Conservation (phyloP, 2,113 vertebrate genomes). For the Peromyscus californicus region DNA sequence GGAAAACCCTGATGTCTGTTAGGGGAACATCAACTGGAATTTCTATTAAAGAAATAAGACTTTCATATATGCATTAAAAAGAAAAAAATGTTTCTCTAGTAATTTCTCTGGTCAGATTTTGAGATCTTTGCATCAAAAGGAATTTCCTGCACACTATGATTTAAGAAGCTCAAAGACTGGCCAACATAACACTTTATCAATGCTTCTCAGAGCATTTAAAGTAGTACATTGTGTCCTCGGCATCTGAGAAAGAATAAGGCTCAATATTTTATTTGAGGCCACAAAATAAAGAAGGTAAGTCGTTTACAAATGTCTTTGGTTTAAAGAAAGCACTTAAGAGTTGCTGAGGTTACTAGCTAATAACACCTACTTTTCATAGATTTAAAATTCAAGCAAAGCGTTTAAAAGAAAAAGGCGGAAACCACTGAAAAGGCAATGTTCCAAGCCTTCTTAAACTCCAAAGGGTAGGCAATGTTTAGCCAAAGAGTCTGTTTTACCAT, state of each 20-base stretch:
- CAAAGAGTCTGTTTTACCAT: background rate
- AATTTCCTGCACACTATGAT: background rate
- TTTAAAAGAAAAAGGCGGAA: background rate
- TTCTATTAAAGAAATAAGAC: background rate
- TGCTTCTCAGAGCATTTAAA: background rate
- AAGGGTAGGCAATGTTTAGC: background rate
- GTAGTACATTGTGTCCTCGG: background rate
- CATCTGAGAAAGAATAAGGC: background rate
- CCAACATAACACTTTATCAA: background rate
- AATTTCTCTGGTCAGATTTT: background rate
- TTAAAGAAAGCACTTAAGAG: background rate
- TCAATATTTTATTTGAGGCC: background rate
- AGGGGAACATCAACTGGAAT: background rate
- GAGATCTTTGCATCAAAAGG: background rate
- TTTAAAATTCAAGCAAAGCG: conserved; percentile 4
- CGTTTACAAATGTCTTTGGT: background rate
- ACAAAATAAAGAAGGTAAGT: conserved; percentile 4
- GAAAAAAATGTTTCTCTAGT: conserved; percentile 1
- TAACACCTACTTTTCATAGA: conserved; percentile 4
- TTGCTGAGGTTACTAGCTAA: background rate
- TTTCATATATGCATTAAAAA: conserved; percentile 27
- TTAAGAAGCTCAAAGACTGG: background rate
- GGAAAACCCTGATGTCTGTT: background rate
- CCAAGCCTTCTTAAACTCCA: background rate
- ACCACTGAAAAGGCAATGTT: background rate